Conservation (phyloP, 2,888 invertebrate species). For the Drosophila mayaguana region DNA sequence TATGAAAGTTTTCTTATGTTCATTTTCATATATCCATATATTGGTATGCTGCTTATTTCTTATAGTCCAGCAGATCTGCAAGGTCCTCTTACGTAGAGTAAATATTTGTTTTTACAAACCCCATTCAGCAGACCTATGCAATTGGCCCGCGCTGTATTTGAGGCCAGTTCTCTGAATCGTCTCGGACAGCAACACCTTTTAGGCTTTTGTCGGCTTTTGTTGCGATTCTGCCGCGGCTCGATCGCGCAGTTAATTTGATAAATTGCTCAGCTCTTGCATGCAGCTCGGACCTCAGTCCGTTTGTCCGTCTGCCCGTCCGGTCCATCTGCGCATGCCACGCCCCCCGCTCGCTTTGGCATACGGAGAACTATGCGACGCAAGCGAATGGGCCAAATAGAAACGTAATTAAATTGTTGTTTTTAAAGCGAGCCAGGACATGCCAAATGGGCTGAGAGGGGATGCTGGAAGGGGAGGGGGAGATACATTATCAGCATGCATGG, state of each 20-base stretch:
- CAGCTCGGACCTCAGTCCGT: constrained; percentile 27
- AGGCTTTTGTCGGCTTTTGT: constrained; percentile 58
- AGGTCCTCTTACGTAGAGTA: neutral
- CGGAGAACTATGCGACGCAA: constrained; percentile 48
- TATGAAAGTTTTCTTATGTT: too few relatives aligned
- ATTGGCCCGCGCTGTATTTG: constrained; percentile 27
- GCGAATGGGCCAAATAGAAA: constrained; percentile 54
- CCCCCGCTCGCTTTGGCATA: constrained; percentile 31
- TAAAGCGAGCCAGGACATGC: constrained; percentile 45
- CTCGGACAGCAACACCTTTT: constrained; percentile 53
- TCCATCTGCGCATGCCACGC: constrained; percentile 54
- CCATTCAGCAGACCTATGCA: constrained; percentile 1
- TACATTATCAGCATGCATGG: constrained; percentile 34
- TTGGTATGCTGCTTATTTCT: too few relatives aligned
- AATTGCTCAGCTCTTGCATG: constrained; percentile 73
- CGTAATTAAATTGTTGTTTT: constrained; percentile 76
- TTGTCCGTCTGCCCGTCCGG: neutral
- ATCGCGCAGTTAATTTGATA: constrained; percentile 80
- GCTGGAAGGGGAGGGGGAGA: neutral
- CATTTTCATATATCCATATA: too few relatives aligned
- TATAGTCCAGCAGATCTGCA: too few relatives aligned
- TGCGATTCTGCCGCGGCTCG: constrained; percentile 48
- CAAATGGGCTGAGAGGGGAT: constrained; percentile 7
- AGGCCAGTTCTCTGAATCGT: constrained; percentile 18
- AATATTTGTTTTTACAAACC: neutral